phyloP scores from a whole-genome alignment of 2,113 vertebrate species.

The Hydrolagus affinis region DNA sequence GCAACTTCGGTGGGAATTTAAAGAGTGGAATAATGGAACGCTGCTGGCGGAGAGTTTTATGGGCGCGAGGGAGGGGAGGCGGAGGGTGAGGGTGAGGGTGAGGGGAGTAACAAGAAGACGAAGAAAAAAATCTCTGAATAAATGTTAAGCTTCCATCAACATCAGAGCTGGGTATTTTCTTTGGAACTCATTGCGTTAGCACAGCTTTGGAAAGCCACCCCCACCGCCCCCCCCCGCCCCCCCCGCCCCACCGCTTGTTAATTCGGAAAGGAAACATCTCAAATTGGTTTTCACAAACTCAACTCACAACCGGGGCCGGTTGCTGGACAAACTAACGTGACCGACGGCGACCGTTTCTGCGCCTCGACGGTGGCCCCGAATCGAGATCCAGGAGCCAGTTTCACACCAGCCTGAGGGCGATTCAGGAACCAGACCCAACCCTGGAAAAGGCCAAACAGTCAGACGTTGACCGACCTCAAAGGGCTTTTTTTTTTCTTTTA shows the following conservation, averaged over 20 bases:
- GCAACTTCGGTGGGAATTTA: too few relatives aligned
- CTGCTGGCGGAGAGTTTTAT: not conserved
- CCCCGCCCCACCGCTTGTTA: not conserved
- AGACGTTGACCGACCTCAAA: too few relatives aligned
- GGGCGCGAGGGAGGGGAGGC: too few relatives aligned
- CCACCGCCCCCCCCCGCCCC: too few relatives aligned
- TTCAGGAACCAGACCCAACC: not conserved
- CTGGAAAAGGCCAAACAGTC: not conserved
- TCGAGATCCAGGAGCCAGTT: not conserved
- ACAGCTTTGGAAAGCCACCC: too few relatives aligned
- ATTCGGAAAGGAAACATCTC: not conserved
- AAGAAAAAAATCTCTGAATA: not conserved
- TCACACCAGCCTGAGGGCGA: not conserved
- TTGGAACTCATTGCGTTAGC: not conserved
- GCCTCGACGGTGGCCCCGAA: not conserved
- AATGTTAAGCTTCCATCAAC: not conserved
- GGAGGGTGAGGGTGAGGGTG: too few relatives aligned
- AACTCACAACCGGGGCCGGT: not conserved
- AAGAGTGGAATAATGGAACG: not conserved
- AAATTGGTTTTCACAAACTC: not conserved
- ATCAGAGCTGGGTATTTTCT: slow-evolving; percentile 11
- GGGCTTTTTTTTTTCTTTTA: not conserved
- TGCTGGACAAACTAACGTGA: slow-evolving; percentile 4
- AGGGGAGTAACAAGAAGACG: too few relatives aligned
- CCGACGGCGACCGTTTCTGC: too few relatives aligned